A percentile compares a stretch with the other conserved stretches of the same genome.
These are phyloP conservation scores for Arvicanthis niloticus DNA, from an alignment of 2,113 vertebrate species.

Conservation along the genomic window DNA sequence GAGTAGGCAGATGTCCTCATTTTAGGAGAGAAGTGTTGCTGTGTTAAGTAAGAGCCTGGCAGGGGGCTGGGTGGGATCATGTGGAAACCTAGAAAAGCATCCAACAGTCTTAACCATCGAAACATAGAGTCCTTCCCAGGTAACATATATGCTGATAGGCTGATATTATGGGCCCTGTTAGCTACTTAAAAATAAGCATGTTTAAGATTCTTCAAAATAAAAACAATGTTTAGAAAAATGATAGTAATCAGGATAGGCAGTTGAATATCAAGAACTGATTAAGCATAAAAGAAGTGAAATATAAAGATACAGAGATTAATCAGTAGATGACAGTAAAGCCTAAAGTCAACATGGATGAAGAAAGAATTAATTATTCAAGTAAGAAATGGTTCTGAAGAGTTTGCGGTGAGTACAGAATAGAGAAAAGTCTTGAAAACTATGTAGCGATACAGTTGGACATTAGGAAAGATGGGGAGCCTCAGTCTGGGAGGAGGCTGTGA, in stretches of 20 bases:
- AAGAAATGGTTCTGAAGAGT: neutral
- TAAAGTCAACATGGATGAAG: slow-evolving; percentile 8
- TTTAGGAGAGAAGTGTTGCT: neutral
- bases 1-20: neutral
- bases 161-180: neutral
- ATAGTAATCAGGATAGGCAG: neutral
- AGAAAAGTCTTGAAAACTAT: neutral
- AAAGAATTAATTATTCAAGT: slow-evolving; percentile 3
- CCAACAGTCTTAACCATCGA: neutral
- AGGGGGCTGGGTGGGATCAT: neutral
- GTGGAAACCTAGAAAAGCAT: neutral
- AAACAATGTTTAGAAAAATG: slow-evolving; percentile 1
- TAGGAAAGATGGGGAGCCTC: neutral
- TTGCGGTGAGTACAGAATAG: neutral
- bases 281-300: neutral
- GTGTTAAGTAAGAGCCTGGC: neutral
- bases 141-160: slow-evolving; percentile 5
- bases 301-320: neutral
- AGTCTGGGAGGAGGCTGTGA: neutral
- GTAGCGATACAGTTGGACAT: neutral
- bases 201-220: slow-evolving; percentile 14
- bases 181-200: neutral
- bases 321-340: neutral
- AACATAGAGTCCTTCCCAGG: neutral
- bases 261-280: neutral